phyloP scores from a whole-genome alignment of 2,888 invertebrate genomes.

The Athripsodes cinereus region DNA sequence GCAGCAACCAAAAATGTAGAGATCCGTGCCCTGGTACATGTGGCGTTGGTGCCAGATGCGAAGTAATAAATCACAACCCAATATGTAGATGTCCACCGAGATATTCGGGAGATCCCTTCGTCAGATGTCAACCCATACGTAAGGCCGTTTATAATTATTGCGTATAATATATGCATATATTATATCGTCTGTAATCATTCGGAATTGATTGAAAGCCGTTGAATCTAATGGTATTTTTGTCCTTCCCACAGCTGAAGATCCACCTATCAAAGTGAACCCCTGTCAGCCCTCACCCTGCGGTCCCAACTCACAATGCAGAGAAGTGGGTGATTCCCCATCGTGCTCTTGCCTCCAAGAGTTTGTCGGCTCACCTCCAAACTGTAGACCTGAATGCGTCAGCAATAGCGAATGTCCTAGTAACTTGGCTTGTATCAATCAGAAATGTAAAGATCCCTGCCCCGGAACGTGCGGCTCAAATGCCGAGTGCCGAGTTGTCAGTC shows the following conservation, averaged over 20 bases:
- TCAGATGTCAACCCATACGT: slow-evolving; percentile 53
- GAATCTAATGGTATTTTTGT: no score
- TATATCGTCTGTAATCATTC: slow-evolving; percentile 10
- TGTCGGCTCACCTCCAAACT: no score
- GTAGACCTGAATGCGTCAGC: no score
- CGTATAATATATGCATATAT: neutral
- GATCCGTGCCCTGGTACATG: slow-evolving; percentile 76
- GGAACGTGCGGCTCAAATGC: no score
- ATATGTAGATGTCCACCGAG: slow-evolving; percentile 60
- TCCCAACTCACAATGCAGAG: slow-evolving; percentile 32
- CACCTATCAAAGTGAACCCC: slow-evolving; percentile 37
- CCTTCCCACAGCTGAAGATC: slow-evolving; percentile 1
- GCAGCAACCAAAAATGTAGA: slow-evolving; percentile 69
- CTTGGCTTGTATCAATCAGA: no score
- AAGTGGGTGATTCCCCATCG: slow-evolving; percentile 36
- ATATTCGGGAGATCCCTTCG: slow-evolving; percentile 67
- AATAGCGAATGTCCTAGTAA: no score
- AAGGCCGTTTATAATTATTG: slow-evolving; percentile 29
- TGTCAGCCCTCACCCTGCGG: slow-evolving; percentile 67
- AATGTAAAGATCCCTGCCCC: no score
- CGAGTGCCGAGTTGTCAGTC: no score
- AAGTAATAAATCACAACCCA: slow-evolving; percentile 68
- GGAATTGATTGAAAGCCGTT: no score
- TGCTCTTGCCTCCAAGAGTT: no score
- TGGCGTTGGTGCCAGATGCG: slow-evolving; percentile 64